phyloP scores from a whole-genome alignment of 1,140 invertebrate species.

The Rhyacophila brunnea region DNA sequence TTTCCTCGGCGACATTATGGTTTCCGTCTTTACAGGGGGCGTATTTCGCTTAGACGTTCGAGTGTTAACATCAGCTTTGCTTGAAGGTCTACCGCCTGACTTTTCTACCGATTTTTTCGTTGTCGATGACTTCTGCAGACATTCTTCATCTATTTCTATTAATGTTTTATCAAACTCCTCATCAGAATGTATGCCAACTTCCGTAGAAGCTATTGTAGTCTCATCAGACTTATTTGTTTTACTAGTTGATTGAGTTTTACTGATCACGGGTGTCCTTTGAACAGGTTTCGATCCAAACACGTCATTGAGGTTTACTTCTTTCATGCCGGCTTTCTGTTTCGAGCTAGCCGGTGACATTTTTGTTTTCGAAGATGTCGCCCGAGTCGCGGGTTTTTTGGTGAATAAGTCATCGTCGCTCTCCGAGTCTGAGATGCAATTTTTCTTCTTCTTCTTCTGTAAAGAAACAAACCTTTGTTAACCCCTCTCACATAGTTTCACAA shows the following conservation, averaged over 20 bases:
- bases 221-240: conserved; percentile 38
- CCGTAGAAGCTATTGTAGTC: conserved; percentile 19
- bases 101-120: conserved; percentile 13
- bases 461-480: too few relatives aligned
- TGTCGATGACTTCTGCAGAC: background rate
- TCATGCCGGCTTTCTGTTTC: conserved; percentile 37
- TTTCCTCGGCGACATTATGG: background rate
- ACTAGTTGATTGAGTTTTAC: conserved; percentile 24
- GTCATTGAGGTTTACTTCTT: conserved; percentile 44
- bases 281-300: conserved; percentile 45
- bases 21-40: background rate
- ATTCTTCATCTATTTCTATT: conserved; percentile 43
- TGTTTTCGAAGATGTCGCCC: background rate
- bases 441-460: too few relatives aligned
- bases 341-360: conserved; percentile 19
- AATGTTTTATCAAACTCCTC: conserved; percentile 68
- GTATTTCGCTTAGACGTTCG: background rate
- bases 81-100: conserved; percentile 14
- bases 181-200: conserved; percentile 62
- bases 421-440: too few relatives aligned
- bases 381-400: background rate
- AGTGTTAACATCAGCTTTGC: too few relatives aligned
- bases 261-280: conserved; percentile 40
- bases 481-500: too few relatives aligned
- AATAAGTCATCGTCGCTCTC: too few relatives aligned